A percentile compares a stretch with the other conserved stretches of the same genome.
Conservation (phyloP, 2,113 vertebrate genomes). For the Orycteropus afer region DNA sequence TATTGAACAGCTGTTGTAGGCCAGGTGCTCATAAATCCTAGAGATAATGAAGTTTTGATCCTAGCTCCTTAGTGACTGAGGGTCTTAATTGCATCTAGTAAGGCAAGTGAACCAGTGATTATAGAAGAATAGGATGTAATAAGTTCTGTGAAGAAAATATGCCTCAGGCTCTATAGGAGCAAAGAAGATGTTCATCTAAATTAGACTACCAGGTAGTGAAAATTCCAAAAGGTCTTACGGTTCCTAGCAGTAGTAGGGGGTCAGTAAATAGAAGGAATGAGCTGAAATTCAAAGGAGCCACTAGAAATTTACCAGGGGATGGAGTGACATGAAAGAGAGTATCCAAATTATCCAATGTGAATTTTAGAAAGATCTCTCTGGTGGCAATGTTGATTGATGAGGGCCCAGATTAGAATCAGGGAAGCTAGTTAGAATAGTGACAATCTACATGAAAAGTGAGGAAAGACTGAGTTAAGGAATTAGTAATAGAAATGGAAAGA, state of each 20-base stretch:
- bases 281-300: not conserved
- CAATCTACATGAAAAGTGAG: not conserved
- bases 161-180: not conserved
- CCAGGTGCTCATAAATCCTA: not conserved
- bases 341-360: not conserved
- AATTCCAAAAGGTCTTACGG: not conserved
- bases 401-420: not conserved
- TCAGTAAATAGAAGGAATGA: not conserved
- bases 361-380: not conserved
- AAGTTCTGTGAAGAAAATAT: not conserved
- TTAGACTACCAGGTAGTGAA: not conserved
- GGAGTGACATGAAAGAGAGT: not conserved
- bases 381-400: not conserved
- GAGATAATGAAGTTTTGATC: not conserved
- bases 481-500: too few relatives aligned
- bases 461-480: not conserved
- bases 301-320: not conserved
- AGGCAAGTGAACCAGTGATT: not conserved
- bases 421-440: not conserved
- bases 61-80: not conserved
- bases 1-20: not conserved
- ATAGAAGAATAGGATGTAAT: fast-evolving
- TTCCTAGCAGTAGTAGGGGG: not conserved
- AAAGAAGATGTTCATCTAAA: not conserved
- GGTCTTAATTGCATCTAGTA: not conserved